Evolutionary conservation across 2,888 invertebrate species (phyloP), one percentile per base, ranked within the genome.

Genomic region (Aricia artaxerxes): DNA sequence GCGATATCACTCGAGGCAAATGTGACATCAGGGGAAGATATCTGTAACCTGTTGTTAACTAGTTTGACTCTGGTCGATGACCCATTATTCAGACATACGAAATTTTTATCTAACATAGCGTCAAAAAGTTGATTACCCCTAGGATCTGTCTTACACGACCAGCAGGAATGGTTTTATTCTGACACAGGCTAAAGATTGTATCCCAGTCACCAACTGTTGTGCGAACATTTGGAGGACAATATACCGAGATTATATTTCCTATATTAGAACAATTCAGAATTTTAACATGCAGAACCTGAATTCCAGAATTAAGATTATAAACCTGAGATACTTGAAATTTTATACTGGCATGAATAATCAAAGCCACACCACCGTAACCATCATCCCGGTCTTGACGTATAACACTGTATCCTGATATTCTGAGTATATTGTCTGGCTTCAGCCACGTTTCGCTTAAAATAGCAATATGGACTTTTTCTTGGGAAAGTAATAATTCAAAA

Each of bases 1-100:
- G 81, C 76, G 38, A 81, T 81, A 73, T 83, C 81, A 13, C 80
- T 24, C 2, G 83, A 78, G 11, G 78, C 77, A 16, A 83, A 80
- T 0, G 80, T 77, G n/a, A 83, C 57, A 44, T 81, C 82, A 61
- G 80, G 80, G 13, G 78, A 78, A n/a, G n/a, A n/a, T n/a, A n/a
- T n/a, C n/a, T 78, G 75, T 9, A 80, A 31, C 31, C n/a, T 4
- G 7, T 11, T 35, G 24, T 75, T 61, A 7, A 78, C 79, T 13
- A 78, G 24, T 13, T 60, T 69, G 73, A 79, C 40, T 16, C 79
- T 40, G 13, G 75, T 73, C 31, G 31, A 38, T 9, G 4, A 11
- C 1, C 75, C 78, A 49, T 78, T 64, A 64, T 79, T 79, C 11
- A 79, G 60, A 2, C 13, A 24, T 31, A 76, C n/a, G 24, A 44